These are phyloP conservation scores for Malurus leucopterus DNA, from an alignment of 2,797 vertebrate genomes.

Conservation along the genomic window DNA sequence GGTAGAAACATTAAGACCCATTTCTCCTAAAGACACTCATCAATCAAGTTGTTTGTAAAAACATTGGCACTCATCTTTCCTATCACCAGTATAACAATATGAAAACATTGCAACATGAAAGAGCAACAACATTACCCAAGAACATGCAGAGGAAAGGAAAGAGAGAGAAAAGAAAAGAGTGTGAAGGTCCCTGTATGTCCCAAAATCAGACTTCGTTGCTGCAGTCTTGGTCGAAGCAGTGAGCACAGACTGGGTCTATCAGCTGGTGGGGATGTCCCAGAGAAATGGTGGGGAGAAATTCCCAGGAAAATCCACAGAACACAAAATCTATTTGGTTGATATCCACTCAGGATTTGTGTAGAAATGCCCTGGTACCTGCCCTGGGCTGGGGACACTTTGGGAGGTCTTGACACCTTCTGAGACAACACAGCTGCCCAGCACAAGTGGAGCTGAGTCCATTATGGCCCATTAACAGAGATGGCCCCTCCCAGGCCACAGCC, in stretches of 20 bases:
- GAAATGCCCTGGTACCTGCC: neutral
- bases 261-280: fast-evolving
- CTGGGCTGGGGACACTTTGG: fast-evolving
- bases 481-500: neutral
- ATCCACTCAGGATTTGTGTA: neutral
- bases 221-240: neutral
- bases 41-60: no score
- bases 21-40: neutral
- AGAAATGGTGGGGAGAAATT: neutral
- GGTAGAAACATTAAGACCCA: no score
- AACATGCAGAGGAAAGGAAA: neutral
- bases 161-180: neutral
- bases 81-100: neutral
- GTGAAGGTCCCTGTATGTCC: neutral
- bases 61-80: neutral
- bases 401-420: no score
- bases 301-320: neutral
- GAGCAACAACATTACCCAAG: neutral
- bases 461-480: neutral
- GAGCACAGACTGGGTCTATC: fast-evolving
- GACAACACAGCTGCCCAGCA: neutral
- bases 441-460: fast-evolving
- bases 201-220: neutral
- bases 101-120: neutral
- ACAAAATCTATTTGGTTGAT: neutral